Base-by-base conservation (phyloP, 2,113 vertebrate genomes). In the Cyanoliseus patagonus region DNA sequence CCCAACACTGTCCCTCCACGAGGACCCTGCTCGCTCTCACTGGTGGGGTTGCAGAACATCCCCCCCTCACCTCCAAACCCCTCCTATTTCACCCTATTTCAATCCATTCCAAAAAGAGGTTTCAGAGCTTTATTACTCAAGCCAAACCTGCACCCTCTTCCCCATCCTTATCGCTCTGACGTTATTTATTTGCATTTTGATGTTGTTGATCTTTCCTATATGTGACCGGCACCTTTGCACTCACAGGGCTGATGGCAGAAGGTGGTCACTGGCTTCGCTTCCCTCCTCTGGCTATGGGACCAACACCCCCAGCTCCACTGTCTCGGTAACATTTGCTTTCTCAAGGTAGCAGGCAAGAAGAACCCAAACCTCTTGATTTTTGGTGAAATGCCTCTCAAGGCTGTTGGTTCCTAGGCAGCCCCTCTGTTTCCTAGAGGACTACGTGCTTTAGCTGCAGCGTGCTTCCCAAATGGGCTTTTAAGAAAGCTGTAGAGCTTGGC, bases 261-360 rank as follows among this genome's bases (percentile, higher is more conserved):
- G 99, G 97, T 99, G 99, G 99, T 99, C 99, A 25, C 98, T 99
- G 83, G 99, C 99, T 6, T 99, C 99, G 7, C 98, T 99, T 85
- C 99, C 99, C 24, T 99, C 99, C 24, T 99, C 99, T 47, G 99
- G 99, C 97, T 99, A 99, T 96, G 99, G 99, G 88, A 99, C 99
- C 96, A 99, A 99, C 95, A 99, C 99, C 1, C 99, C 99, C 75
- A 99, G 99, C 97, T 99, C 99, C 96, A 99, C 99, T 1, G 98
- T 99, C 92, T 99, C 99, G 79, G 99, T 99, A 98, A 98, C 62
- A 0, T 55, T 47, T 22, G 8, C 39, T 70, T 82, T 75, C 74
- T 67, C 2, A 1, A 7, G 72, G 28, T 19, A 52, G 11, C 17
- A 13, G 31, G 28, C 19, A 1, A 37, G 23, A 52, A 67, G 17